A percentile compares a stretch with the other conserved stretches of the same genome.
phyloP scores from a whole-genome alignment of 2,113 vertebrate species.

The Tupaia tana region DNA sequence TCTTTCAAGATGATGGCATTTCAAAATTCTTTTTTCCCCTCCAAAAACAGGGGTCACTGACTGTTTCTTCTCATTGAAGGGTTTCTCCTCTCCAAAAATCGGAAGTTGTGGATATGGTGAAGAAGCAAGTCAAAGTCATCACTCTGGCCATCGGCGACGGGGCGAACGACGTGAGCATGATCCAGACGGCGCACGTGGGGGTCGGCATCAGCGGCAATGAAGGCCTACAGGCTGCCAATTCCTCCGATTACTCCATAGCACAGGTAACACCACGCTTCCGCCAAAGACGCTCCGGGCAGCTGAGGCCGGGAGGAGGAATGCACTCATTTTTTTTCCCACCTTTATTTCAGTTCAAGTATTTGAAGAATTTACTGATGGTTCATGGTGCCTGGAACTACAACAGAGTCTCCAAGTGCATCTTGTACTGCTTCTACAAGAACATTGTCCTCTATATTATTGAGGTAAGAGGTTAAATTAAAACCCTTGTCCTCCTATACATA shows the following conservation, averaged over 20 bases:
- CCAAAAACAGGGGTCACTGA: neutral
- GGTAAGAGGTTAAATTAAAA: conserved; percentile 85
- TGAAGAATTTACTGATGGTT: conserved; percentile 98
- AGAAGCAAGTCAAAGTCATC: conserved; percentile 98
- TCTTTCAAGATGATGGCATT: neutral
- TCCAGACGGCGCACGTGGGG: conserved; percentile 97
- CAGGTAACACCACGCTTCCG: conserved; percentile 87
- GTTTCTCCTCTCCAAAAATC: conserved; percentile 99
- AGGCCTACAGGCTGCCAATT: conserved; percentile 98
- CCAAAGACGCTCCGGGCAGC: fast-evolving
- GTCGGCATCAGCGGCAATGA: conserved; percentile 99
- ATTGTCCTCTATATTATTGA: conserved; percentile 99
- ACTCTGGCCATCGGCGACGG: conserved; percentile 97
- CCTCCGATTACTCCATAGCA: conserved; percentile 99
- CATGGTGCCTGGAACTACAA: conserved; percentile 99
- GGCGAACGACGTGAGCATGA: conserved; percentile 99
- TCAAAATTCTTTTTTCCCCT: neutral
- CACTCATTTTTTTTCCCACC: neutral
- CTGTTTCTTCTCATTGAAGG: conserved; percentile 84
- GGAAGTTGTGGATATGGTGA: conserved; percentile 99
- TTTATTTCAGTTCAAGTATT: conserved; percentile 96
- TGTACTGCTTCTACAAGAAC: conserved; percentile 99
- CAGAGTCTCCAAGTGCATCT: conserved; percentile 98
- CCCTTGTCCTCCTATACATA: neutral
- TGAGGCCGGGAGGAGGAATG: neutral